These are phyloP conservation scores for Erythrolamprus reginae DNA, from an alignment of 2,113 vertebrate genomes.

Conservation along the genomic window DNA sequence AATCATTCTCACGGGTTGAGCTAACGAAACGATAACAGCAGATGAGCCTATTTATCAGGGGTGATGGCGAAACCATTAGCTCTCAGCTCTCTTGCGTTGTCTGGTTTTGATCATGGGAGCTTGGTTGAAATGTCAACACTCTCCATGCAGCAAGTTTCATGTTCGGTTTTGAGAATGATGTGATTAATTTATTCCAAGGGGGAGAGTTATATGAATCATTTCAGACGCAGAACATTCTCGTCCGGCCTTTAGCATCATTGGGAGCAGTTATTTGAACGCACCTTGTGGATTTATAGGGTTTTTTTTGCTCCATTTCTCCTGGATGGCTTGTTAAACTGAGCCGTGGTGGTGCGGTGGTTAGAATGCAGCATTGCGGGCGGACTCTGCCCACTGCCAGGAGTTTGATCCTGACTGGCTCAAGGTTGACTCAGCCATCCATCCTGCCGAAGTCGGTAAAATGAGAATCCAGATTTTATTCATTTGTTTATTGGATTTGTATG, in stretches of 20 bases:
- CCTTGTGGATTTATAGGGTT: conserved; percentile 33
- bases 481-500: no score
- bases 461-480: no score
- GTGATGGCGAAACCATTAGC: conserved; percentile 13
- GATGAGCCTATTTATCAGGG: neutral
- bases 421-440: neutral
- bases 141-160: neutral
- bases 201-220: conserved; percentile 33
- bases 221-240: conserved; percentile 40
- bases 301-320: conserved; percentile 26
- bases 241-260: conserved; percentile 28
- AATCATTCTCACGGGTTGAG: conserved; percentile 1
- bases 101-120: conserved; percentile 19
- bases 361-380: neutral
- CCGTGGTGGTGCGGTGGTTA: neutral
- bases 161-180: conserved; percentile 31
- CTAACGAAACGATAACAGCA: neutral
- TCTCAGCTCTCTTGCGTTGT: neutral
- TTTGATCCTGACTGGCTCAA: neutral
- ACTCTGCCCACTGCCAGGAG: neutral
- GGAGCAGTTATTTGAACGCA: conserved; percentile 28
- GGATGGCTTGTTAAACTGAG: conserved; percentile 13
- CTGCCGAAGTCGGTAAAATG: neutral
- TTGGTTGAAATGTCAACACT: conserved; percentile 1
- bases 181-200: conserved; percentile 37